Conservation (phyloP, 2,888 invertebrate genomes). For the Synanthedon tipuliformis region DNA sequence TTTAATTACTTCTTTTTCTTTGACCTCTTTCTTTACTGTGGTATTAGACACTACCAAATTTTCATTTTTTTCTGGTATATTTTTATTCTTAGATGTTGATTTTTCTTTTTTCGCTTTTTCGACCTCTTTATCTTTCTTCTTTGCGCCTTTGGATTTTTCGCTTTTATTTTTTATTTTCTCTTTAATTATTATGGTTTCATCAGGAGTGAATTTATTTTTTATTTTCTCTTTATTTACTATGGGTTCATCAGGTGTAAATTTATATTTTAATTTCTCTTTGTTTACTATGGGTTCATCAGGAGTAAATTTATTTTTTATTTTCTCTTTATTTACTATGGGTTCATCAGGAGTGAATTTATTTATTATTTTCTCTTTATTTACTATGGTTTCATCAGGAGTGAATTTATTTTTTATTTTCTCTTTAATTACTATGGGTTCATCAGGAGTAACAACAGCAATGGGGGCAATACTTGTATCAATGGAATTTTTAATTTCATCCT, state of each 20-base stretch:
- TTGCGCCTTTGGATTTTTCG: slow-evolving; percentile 23
- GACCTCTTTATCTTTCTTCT: slow-evolving; percentile 26
- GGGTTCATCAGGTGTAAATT: slow-evolving; percentile 3
- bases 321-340: slow-evolving; percentile 3
- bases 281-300: background rate
- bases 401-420: slow-evolving; percentile 14
- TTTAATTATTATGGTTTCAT: background rate
- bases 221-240: slow-evolving; percentile 6
- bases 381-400: background rate
- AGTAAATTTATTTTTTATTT: slow-evolving; percentile 12
- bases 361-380: slow-evolving; percentile 8
- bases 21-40: slow-evolving; percentile 23
- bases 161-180: slow-evolving; percentile 16
- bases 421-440: background rate
- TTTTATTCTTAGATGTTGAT: slow-evolving; percentile 20
- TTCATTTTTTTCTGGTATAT: slow-evolving; percentile 25
- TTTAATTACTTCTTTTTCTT: slow-evolving; percentile 16
- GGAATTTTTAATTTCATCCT: slow-evolving; percentile 25
- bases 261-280: slow-evolving; percentile 12
- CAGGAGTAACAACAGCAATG: background rate
- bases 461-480: slow-evolving; percentile 8
- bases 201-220: slow-evolving; percentile 10
- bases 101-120: slow-evolving; percentile 30
- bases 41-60: slow-evolving; percentile 7
- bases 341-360: slow-evolving; percentile 9